These are phyloP conservation scores for Jordanella pulchra DNA, from an alignment of 2,797 vertebrate species.

Conservation along the genomic window DNA sequence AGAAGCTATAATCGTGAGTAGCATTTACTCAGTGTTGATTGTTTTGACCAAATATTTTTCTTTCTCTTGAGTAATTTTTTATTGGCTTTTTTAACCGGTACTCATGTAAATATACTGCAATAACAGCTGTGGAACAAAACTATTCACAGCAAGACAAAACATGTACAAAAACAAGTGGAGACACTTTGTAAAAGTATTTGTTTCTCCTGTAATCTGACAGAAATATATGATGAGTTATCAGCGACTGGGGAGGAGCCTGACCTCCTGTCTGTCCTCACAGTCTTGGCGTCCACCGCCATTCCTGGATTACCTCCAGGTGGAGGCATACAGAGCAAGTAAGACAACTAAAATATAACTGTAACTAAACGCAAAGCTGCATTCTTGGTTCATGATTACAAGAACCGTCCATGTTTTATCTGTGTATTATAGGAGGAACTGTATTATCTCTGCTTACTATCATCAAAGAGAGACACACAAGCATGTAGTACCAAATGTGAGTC, in stretches of 20 bases:
- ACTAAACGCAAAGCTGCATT: background rate
- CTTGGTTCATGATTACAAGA: background rate
- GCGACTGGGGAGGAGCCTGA: constrained; percentile 77
- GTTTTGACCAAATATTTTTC: no score
- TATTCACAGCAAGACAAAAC: background rate
- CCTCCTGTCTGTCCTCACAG: constrained; percentile 80
- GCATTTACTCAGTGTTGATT: no score
- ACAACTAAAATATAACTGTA: background rate
- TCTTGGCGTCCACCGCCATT: constrained; percentile 79
- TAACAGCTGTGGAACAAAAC: background rate
- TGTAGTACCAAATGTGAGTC: constrained; percentile 66
- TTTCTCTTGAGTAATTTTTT: no score
- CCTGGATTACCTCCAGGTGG: constrained; percentile 85
- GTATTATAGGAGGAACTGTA: constrained; percentile 81
- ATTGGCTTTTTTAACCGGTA: no score
- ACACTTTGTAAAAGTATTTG: constrained; percentile 2
- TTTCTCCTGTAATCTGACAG: constrained; percentile 57
- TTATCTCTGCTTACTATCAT: constrained; percentile 84
- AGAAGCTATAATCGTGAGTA: no score
- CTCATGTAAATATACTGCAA: no score
- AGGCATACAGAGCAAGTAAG: constrained; percentile 86
- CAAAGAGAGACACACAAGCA: constrained; percentile 76
- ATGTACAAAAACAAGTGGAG: background rate
- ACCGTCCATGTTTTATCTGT: constrained; percentile 17
- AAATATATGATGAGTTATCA: constrained; percentile 80